phyloP scores from a whole-genome alignment of 2,797 vertebrate species.

The Intellagama lesueurii region DNA sequence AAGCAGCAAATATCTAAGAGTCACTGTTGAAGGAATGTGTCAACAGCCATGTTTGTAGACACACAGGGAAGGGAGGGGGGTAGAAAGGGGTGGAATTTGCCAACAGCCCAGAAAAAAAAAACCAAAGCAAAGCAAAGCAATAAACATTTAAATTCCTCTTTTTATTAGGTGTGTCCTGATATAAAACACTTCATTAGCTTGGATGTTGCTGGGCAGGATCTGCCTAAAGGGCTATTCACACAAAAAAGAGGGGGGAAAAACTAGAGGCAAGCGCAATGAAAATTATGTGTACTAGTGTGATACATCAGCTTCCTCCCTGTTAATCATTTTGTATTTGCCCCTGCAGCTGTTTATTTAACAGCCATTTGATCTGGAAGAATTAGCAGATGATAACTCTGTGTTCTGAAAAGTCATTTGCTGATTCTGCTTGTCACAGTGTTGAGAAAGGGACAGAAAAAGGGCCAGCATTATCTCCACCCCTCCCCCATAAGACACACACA shows the following conservation, averaged over 20 bases:
- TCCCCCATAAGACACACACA: too few species aligned
- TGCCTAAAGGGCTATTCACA: not conserved
- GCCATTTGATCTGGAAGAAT: not conserved
- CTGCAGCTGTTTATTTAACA: not conserved
- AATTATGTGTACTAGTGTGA: not conserved
- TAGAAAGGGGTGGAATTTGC: slow-evolving; percentile 2
- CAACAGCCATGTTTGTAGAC: not conserved
- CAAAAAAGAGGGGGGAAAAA: not conserved
- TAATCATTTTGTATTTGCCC: not conserved
- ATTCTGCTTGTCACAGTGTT: too few species aligned
- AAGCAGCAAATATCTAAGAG: slow-evolving; percentile 1
- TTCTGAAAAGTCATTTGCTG: not conserved
- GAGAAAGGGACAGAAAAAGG: too few species aligned
- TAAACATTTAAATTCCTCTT: slow-evolving; percentile 33
- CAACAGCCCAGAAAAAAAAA: slow-evolving; percentile 27
- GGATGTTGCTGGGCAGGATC: not conserved
- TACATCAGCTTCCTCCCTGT: not conserved
- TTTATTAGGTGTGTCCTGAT: slow-evolving; percentile 48
- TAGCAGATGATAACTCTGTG: not conserved
- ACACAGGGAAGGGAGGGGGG: not conserved
- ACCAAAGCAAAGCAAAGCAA: slow-evolving; percentile 5
- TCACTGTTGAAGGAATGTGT: not conserved
- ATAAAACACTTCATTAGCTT: slow-evolving; percentile 40
- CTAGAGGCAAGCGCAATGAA: not conserved
- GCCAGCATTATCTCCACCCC: too few species aligned